Evolutionary conservation across 2,888 invertebrate genomes (phyloP).

Genomic region (Tromatobia lineatoria): DNA sequence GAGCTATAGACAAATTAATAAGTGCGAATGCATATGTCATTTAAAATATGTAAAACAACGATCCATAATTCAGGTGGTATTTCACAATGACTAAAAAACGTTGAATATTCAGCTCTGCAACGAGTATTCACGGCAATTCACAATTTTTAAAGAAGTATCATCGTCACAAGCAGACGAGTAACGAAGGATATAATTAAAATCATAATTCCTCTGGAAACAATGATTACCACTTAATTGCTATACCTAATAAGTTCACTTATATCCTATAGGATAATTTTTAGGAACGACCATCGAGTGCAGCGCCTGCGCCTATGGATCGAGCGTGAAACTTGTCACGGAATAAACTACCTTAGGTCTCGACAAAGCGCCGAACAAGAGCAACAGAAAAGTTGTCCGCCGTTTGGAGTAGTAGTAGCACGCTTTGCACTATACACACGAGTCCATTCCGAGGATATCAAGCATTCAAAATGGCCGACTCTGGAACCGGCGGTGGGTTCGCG

Average conservation of each 20-base stretch:
- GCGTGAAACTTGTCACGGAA: slow-evolving; percentile 76
- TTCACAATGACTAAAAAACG: too few relatives aligned
- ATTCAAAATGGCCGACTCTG: slow-evolving; percentile 74
- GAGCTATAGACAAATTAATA: too few relatives aligned
- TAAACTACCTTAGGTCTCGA: slow-evolving; percentile 71
- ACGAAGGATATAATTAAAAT: too few relatives aligned
- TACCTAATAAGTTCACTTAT: background rate
- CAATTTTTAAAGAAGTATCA: too few relatives aligned
- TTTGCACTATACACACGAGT: slow-evolving; percentile 45
- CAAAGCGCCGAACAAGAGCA: slow-evolving; percentile 73
- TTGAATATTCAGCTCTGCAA: too few relatives aligned
- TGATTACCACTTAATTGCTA: too few relatives aligned
- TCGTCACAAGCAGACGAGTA: too few relatives aligned
- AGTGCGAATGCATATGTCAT: too few relatives aligned
- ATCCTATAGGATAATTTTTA: background rate
- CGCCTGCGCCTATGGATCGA: slow-evolving; percentile 71
- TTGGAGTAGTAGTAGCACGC: slow-evolving; percentile 43
- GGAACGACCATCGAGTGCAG: slow-evolving; percentile 4
- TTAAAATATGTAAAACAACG: background rate
- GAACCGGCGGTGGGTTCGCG: slow-evolving; percentile 40
- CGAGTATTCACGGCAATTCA: too few relatives aligned
- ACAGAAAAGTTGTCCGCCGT: slow-evolving; percentile 58
- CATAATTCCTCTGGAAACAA: too few relatives aligned
- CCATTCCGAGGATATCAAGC: slow-evolving; percentile 69
- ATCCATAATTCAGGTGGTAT: background rate